Percentiles rank a stretch among this genome's conserved stretches.
phyloP scores from a whole-genome alignment of 2,797 vertebrate species.

The Pipistrellus kuhlii region DNA sequence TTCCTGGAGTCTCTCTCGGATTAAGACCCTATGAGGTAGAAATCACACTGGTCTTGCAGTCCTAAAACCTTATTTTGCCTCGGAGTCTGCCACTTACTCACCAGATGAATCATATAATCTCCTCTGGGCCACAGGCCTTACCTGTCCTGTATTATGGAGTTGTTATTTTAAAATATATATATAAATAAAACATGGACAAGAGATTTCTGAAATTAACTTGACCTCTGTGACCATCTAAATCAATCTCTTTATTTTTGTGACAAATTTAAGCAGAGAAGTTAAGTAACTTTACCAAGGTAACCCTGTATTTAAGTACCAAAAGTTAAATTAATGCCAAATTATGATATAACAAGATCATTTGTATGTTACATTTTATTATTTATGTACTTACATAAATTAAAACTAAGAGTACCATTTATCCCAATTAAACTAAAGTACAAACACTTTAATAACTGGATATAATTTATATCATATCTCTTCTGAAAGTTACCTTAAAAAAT shows the following conservation, averaged over 20 bases:
- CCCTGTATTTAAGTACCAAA: slow-evolving; percentile 22
- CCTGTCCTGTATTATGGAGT: background rate
- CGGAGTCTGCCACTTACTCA: background rate
- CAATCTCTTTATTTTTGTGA: slow-evolving; percentile 28
- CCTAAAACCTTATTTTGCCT: background rate
- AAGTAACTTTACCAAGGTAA: slow-evolving; percentile 19
- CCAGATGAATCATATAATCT: background rate
- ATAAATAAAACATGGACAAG: background rate
- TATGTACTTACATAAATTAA: background rate
- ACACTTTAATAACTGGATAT: background rate
- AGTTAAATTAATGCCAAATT: slow-evolving; percentile 58
- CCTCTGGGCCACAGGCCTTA: background rate
- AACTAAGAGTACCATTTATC: background rate
- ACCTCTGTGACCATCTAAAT: background rate
- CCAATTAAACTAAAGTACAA: background rate
- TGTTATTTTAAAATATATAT: background rate
- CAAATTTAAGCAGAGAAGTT: slow-evolving; percentile 50
- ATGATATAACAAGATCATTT: background rate
- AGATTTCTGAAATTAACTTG: slow-evolving; percentile 48
- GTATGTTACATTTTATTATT: background rate
- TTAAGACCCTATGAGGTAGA: background rate
- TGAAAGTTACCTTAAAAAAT: slow-evolving; percentile 29
- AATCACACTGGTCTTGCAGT: background rate
- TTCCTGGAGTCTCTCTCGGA: background rate
- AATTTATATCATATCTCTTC: background rate